Evolutionary conservation across 2,888 invertebrate species (phyloP).

Genomic region (Zootermopsis nevadensis): DNA sequence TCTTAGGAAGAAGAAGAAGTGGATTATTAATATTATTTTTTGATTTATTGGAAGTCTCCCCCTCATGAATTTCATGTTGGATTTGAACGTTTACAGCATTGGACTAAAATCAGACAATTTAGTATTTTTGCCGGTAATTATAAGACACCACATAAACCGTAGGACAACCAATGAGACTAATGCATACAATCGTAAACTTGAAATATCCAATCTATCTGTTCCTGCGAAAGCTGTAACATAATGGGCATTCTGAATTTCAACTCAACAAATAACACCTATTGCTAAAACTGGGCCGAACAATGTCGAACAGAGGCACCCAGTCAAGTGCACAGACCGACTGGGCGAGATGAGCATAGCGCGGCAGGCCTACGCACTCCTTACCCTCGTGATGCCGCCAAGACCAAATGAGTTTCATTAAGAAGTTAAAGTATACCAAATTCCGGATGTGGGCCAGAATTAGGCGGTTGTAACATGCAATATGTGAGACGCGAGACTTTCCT

Average conservation of each 20-base stretch:
- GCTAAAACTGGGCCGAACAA: not conserved
- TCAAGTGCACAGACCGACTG: not conserved
- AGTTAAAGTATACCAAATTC: not conserved
- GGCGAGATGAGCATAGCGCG: not conserved
- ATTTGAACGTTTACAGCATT: not conserved
- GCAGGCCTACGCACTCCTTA: not conserved
- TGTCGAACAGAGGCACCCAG: not conserved
- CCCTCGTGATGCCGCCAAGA: not conserved
- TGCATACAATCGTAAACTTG: not conserved
- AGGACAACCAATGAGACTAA: not conserved
- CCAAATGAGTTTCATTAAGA: conserved; percentile 17
- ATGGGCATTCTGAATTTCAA: not conserved
- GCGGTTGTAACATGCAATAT: not conserved
- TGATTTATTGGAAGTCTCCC: not conserved
- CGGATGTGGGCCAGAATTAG: not conserved
- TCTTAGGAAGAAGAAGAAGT: no score
- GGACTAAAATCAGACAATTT: not conserved
- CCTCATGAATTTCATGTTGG: not conserved
- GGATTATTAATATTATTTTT: not conserved
- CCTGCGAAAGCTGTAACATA: not conserved
- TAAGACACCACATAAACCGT: not conserved
- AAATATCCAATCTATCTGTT: not conserved
- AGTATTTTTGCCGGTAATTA: not conserved
- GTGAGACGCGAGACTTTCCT: not conserved
- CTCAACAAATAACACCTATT: not conserved